Evolutionary conservation across 1,140 invertebrate genomes (phyloP).

Genomic region (Drosophila tristis): DNA sequence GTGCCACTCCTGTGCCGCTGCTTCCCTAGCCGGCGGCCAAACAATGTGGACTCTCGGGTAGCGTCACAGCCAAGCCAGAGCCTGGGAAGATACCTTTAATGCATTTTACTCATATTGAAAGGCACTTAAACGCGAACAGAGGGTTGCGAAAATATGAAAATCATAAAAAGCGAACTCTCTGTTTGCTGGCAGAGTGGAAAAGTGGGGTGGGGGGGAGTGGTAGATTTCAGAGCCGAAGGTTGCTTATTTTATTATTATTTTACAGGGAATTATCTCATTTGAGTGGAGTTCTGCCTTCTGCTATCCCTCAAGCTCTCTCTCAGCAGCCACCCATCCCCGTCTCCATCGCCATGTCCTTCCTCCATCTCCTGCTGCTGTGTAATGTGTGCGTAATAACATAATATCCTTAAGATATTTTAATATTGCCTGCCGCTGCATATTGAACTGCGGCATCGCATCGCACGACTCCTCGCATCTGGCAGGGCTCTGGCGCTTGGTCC

Average conservation of each 20-base stretch:
- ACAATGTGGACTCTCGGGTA: constrained; percentile 11
- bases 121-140: constrained; percentile 69
- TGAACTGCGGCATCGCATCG: constrained; percentile 68
- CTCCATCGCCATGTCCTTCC: not conserved
- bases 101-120: constrained; percentile 79
- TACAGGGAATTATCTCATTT: constrained; percentile 84
- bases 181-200: too few relatives aligned
- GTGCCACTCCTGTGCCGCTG: constrained; percentile 2
- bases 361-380: constrained; percentile 47
- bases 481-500: constrained; percentile 21
- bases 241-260: constrained; percentile 83
- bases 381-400: constrained; percentile 83
- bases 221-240: constrained; percentile 21
- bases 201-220: not conserved
- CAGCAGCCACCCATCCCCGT: not conserved
- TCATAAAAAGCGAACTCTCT: constrained; percentile 54
- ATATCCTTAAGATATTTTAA: constrained; percentile 84
- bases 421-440: constrained; percentile 81
- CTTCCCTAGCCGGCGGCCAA: constrained; percentile 58
- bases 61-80: too few relatives aligned
- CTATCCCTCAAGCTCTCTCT: not conserved
- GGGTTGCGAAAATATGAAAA: constrained; percentile 77
- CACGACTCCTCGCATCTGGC: constrained; percentile 12
- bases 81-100: constrained; percentile 68
- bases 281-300: constrained; percentile 64